These are phyloP conservation scores for Eptatretus atami DNA, from an alignment of 2,797 vertebrate genomes.

Conservation along the genomic window DNA sequence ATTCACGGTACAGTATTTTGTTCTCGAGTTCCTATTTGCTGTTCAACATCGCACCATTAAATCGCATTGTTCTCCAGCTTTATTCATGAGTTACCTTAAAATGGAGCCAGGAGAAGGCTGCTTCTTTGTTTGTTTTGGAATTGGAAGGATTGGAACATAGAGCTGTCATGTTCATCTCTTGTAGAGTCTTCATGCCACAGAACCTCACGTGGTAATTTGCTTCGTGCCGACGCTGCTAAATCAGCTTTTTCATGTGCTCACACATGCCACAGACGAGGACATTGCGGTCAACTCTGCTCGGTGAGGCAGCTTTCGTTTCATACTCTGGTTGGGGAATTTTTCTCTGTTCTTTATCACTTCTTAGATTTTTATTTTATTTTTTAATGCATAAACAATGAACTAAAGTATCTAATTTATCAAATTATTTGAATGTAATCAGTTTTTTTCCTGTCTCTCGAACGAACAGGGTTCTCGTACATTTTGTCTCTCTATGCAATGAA, in stretches of 20 bases:
- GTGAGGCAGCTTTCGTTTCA: constrained; percentile 13
- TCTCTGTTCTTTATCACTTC: no score
- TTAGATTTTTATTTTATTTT: no score
- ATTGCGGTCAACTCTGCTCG: constrained; percentile 76
- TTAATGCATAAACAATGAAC: no score
- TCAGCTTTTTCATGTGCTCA: constrained; percentile 61
- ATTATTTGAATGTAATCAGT: background rate
- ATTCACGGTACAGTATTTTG: background rate
- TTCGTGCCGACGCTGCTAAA: constrained; percentile 78
- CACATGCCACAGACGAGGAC: constrained; percentile 52
- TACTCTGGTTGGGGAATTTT: no score
- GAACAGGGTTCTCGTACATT: constrained; percentile 71
- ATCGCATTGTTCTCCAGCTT: background rate
- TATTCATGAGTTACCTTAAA: background rate
- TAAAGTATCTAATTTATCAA: no score
- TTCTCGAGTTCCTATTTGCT: background rate
- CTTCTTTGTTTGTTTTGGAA: background rate
- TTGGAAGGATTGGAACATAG: no score
- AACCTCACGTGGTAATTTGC: constrained; percentile 72
- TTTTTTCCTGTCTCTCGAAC: constrained; percentile 8
- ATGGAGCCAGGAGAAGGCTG: background rate
- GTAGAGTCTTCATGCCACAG: constrained; percentile 82
- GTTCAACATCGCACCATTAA: background rate
- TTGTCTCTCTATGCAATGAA: constrained; percentile 85
- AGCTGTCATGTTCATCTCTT: no score